These are phyloP conservation scores for Polyommatus icarus DNA, from an alignment of 2,888 invertebrate genomes.

Conservation along the genomic window DNA sequence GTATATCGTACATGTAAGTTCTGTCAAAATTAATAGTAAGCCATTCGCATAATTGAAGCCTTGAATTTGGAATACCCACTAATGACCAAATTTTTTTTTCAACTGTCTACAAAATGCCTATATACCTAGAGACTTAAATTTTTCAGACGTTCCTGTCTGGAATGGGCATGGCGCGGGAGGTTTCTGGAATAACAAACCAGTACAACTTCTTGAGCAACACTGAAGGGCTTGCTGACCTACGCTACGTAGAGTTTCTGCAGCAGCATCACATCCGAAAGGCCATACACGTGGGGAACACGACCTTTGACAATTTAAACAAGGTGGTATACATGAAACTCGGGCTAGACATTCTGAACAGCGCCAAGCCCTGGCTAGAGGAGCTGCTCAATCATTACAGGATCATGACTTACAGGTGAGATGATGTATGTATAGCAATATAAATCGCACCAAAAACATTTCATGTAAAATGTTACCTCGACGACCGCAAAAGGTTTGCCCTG, in stretches of 20 bases:
- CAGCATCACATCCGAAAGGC: background rate
- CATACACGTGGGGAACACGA: background rate
- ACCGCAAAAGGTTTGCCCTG: no score
- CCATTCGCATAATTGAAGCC: no score
- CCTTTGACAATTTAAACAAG: background rate
- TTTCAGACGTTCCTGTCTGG: background rate
- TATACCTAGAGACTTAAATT: no score
- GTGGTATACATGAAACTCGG: slow-evolving; percentile 62
- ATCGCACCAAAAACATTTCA: no score
- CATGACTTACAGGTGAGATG: slow-evolving; percentile 81
- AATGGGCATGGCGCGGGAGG: background rate
- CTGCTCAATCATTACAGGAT: slow-evolving; percentile 78
- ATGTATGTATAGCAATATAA: no score
- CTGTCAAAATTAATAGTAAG: no score
- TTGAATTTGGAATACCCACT: no score
- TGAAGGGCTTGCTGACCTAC: background rate
- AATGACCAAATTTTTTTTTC: no score
- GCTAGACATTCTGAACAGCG: slow-evolving; percentile 68
- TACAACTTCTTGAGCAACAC: slow-evolving; percentile 10
- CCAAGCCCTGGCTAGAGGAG: slow-evolving; percentile 78
- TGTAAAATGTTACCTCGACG: no score
- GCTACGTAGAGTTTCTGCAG: background rate
- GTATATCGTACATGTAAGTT: no score
- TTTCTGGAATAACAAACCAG: background rate
- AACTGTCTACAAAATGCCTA: no score